Conservation (phyloP, 2,888 invertebrate genomes). For the Polyommatus iphigenia region DNA sequence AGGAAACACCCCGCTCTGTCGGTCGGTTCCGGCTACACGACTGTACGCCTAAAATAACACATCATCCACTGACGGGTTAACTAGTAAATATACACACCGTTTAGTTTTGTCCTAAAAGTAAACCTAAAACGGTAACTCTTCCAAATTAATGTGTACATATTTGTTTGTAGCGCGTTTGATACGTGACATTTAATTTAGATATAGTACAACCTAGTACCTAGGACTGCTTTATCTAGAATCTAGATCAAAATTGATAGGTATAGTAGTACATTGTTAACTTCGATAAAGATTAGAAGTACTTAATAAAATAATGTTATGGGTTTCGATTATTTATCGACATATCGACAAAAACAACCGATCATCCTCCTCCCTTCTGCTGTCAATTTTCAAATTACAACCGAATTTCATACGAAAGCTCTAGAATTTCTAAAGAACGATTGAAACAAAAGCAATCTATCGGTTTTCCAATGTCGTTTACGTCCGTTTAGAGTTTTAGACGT, state of each 20-base stretch:
- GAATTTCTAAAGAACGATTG: neutral
- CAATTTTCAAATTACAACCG: neutral
- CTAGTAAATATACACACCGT: neutral
- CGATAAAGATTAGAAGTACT: too few species aligned
- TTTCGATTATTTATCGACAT: neutral
- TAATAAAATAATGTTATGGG: too few species aligned
- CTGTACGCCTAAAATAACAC: neutral
- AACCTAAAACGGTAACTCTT: too few species aligned
- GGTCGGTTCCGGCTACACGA: neutral
- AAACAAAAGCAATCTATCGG: neutral
- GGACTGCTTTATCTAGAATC: too few species aligned
- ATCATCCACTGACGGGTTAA: neutral
- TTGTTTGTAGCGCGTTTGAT: too few species aligned
- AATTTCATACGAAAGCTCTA: neutral
- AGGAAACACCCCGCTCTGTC: neutral
- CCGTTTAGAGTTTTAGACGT: neutral
- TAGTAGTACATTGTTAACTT: too few species aligned
- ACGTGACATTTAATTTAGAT: too few species aligned
- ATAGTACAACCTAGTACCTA: too few species aligned
- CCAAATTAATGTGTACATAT: too few species aligned
- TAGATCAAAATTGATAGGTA: too few species aligned
- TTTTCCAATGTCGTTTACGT: neutral
- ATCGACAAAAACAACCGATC: neutral
- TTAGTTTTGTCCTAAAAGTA: neutral
- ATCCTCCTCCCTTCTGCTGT: neutral